phyloP scores from a whole-genome alignment of 2,797 vertebrate species.

The Morus bassanus region DNA sequence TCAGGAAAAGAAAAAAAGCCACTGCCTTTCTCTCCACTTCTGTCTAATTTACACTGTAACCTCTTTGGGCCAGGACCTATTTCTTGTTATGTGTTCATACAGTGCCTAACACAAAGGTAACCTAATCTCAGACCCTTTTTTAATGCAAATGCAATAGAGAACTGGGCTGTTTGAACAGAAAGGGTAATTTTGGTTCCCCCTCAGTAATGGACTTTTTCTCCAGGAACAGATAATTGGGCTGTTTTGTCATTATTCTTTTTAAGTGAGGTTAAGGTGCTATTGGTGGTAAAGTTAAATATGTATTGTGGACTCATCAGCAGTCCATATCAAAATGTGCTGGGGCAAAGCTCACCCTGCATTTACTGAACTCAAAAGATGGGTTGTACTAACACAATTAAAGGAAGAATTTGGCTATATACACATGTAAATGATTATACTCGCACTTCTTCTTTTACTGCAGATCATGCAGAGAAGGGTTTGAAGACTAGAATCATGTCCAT shows the following conservation, averaged over 20 bases:
- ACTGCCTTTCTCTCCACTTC: neutral
- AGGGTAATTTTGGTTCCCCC: slow-evolving; percentile 54
- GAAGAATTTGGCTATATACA: neutral
- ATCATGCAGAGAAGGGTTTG: neutral
- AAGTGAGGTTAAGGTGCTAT: slow-evolving; percentile 58
- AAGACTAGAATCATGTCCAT: neutral
- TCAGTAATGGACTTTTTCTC: slow-evolving; percentile 28
- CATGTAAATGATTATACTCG: neutral
- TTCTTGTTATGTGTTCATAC: neutral
- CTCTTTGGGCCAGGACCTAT: slow-evolving; percentile 35
- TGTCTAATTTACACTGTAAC: slow-evolving; percentile 40
- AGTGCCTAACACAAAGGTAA: slow-evolving; percentile 40
- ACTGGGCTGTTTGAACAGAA: slow-evolving; percentile 45
- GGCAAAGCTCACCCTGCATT: slow-evolving; percentile 38
- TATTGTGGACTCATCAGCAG: slow-evolving; percentile 49
- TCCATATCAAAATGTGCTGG: neutral
- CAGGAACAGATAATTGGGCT: slow-evolving; percentile 53
- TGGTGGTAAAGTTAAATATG: slow-evolving; percentile 13
- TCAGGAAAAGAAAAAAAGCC: neutral
- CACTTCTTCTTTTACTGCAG: neutral
- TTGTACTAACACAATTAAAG: slow-evolving; percentile 26
- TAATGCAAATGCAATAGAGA: slow-evolving; percentile 54
- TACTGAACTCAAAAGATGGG: slow-evolving; percentile 1
- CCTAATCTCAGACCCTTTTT: slow-evolving; percentile 36
- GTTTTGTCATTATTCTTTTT: slow-evolving; percentile 53